These are phyloP conservation scores for Minunthozetes semirufus DNA, from an alignment of 2,888 invertebrate species.

Conservation along the genomic window DNA sequence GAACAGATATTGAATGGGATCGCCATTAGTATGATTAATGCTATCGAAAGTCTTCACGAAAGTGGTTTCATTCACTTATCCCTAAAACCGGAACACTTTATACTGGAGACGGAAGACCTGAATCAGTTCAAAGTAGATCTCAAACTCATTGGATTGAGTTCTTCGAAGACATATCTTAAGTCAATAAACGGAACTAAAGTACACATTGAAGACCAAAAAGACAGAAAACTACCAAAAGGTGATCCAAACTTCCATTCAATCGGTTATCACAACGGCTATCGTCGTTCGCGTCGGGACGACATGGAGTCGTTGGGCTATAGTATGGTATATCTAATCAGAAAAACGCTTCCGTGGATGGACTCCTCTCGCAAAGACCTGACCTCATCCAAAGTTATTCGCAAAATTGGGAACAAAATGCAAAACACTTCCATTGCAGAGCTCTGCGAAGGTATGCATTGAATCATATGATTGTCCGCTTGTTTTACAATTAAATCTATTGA, in stretches of 20 bases:
- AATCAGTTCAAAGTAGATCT: background rate
- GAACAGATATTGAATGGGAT: background rate
- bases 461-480: background rate
- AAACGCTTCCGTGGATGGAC: conserved; percentile 5
- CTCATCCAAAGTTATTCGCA: background rate
- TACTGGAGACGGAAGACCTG: background rate
- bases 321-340: background rate
- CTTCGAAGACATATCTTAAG: background rate
- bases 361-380: background rate
- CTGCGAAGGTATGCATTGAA: background rate
- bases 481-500: background rate
- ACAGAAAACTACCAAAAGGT: conserved; percentile 1
- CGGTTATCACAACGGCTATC: conserved; percentile 5
- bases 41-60: background rate
- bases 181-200: background rate
- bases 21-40: conserved; percentile 5
- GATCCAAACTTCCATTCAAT: conserved; percentile 5
- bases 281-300: conserved; percentile 21
- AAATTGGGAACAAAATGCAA: background rate
- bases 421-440: background rate
- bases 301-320: conserved; percentile 21
- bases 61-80: background rate
- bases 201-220: conserved; percentile 11
- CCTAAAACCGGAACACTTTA: conserved; percentile 13
- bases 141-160: conserved; percentile 10